Evolutionary conservation across 2,113 vertebrate species (phyloP).

Genomic region (Mobula hypostoma): DNA sequence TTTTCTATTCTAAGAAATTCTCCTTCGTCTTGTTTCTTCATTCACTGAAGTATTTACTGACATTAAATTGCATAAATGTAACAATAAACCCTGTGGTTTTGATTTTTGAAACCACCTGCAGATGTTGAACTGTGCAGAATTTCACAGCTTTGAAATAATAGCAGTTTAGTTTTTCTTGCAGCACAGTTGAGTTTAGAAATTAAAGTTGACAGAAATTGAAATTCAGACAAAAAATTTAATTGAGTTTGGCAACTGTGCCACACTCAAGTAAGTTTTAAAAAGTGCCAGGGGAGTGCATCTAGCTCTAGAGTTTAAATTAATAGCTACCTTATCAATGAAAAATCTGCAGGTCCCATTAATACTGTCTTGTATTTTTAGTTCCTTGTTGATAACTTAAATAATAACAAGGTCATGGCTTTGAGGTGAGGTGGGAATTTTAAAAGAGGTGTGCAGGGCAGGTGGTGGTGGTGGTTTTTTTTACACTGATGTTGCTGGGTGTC

Average conservation of each 20-base stretch:
- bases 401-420: background rate
- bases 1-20: too few relatives aligned
- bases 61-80: too few relatives aligned
- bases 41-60: background rate
- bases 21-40: too few relatives aligned
- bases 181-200: background rate
- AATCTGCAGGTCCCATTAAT: background rate
- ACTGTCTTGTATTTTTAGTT: background rate
- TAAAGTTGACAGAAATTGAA: background rate
- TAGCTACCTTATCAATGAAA: too few relatives aligned
- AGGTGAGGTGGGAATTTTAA: too few relatives aligned
- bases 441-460: too few relatives aligned
- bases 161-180: background rate
- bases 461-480: too few relatives aligned
- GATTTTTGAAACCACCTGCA: background rate
- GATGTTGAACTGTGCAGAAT: background rate
- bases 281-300: background rate
- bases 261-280: too few relatives aligned
- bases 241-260: background rate
- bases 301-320: background rate
- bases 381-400: background rate
- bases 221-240: background rate
- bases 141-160: background rate
- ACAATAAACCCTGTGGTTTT: background rate
- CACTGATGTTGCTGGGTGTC: too few relatives aligned